Percentiles rank a stretch among this genome's conserved stretches.
Evolutionary conservation across 2,888 invertebrate species (phyloP).

Genomic region (Drosophila maculinotata): DNA sequence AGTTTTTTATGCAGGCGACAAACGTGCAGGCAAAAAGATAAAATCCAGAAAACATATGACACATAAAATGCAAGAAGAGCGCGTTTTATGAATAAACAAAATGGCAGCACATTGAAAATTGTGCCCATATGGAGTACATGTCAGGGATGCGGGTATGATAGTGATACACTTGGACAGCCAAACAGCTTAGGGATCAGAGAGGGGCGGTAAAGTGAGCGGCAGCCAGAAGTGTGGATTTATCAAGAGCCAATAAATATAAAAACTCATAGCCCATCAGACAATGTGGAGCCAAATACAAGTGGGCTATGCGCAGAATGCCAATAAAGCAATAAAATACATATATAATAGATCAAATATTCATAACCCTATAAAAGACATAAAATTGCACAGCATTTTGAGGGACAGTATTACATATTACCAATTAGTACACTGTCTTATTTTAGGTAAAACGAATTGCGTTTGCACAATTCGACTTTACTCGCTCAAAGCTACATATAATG

Average conservation of each 20-base stretch:
- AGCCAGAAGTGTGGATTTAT: slow-evolving; percentile 22
- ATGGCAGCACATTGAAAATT: slow-evolving; percentile 41
- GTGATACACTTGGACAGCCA: slow-evolving; percentile 12
- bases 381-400: slow-evolving; percentile 7
- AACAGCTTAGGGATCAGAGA: not conserved
- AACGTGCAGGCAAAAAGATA: slow-evolving; percentile 22
- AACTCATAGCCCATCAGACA: slow-evolving; percentile 23
- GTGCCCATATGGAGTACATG: slow-evolving; percentile 21
- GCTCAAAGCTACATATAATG: too few relatives aligned
- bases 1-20: slow-evolving; percentile 26
- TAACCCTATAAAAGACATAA: slow-evolving; percentile 13
- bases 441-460: too few relatives aligned
- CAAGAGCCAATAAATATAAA: slow-evolving; percentile 67
- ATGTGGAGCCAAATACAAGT: slow-evolving; percentile 14
- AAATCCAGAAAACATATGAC: slow-evolving; percentile 42
- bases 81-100: slow-evolving; percentile 63
- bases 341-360: slow-evolving; percentile 14
- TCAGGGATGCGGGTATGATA: slow-evolving; percentile 30
- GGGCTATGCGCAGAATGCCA: slow-evolving; percentile 20
- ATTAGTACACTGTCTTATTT: too few relatives aligned
- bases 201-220: not conserved
- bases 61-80: slow-evolving; percentile 37
- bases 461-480: too few relatives aligned
- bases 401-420: too few relatives aligned
- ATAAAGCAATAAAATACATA: slow-evolving; percentile 25